These are phyloP conservation scores for Chunga burmeisteri DNA, from an alignment of 2,113 vertebrate species.

Conservation along the genomic window DNA sequence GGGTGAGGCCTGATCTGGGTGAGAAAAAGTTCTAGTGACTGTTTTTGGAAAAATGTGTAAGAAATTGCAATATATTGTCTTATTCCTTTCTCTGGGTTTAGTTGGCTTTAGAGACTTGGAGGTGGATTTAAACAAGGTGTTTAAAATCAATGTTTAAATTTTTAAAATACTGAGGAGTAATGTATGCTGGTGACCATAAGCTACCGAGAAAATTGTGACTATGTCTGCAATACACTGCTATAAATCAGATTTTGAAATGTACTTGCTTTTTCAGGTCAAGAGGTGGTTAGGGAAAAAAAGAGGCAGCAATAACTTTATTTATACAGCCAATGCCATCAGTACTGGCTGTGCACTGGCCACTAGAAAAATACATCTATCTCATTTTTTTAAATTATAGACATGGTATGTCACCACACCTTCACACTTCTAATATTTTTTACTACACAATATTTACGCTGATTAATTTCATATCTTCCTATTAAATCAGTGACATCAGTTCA, in stretches of 20 bases:
- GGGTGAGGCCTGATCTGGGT: neutral
- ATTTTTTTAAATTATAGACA: neutral
- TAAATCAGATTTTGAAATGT: neutral
- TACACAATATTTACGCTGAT: neutral
- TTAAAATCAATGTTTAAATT: neutral
- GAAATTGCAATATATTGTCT: neutral
- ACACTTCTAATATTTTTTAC: neutral
- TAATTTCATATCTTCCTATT: neutral
- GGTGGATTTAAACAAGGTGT: slow-evolving; percentile 17
- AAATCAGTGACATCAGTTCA: neutral
- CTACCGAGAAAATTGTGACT: neutral
- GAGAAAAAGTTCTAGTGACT: neutral
- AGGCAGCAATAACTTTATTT: neutral
- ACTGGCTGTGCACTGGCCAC: neutral
- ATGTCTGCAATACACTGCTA: neutral
- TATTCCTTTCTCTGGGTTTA: neutral
- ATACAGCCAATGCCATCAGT: neutral
- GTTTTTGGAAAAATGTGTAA: neutral
- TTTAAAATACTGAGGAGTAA: neutral
- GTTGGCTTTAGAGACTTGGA: neutral
- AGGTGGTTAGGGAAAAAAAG: neutral
- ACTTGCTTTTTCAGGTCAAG: neutral
- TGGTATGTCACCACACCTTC: neutral
- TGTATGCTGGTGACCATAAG: neutral
- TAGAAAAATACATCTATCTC: neutral